A percentile compares a stretch with the other conserved stretches of the same genome.
phyloP scores from a whole-genome alignment of 2,797 vertebrate genomes.

The Lateolabrax maculatus region DNA sequence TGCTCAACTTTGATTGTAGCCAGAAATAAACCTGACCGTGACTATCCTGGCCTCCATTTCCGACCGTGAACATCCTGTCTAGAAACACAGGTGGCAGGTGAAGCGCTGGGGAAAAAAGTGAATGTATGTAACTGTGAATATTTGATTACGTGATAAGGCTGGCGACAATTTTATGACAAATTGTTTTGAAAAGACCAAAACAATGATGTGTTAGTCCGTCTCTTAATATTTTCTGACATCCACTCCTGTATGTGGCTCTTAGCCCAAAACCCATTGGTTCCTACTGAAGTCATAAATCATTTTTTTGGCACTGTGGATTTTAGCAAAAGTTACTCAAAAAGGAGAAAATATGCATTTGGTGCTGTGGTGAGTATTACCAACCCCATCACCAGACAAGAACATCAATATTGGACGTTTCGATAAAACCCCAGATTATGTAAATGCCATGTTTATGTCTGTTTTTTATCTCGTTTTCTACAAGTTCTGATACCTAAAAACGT shows the following conservation, averaged over 20 bases:
- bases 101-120: not conserved
- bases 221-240: not conserved
- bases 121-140: not conserved
- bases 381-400: too few relatives aligned
- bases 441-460: too few relatives aligned
- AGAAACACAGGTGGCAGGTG: conserved; percentile 7
- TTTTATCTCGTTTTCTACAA: too few relatives aligned
- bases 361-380: too few relatives aligned
- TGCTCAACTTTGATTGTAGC: conserved; percentile 66
- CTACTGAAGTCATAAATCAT: not conserved
- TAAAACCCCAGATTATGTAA: not conserved
- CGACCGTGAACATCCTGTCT: conserved; percentile 38
- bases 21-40: conserved; percentile 68
- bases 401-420: not conserved
- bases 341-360: not conserved
- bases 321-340: not conserved
- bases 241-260: not conserved
- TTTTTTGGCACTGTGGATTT: not conserved
- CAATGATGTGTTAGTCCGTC: not conserved
- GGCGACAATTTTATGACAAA: not conserved
- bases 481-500: not conserved
- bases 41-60: conserved; percentile 35
- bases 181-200: not conserved
- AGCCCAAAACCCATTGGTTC: not conserved
- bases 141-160: not conserved